Base-by-base conservation (phyloP, 2,888 invertebrate species). In the Diachrysia chrysitis region DNA sequence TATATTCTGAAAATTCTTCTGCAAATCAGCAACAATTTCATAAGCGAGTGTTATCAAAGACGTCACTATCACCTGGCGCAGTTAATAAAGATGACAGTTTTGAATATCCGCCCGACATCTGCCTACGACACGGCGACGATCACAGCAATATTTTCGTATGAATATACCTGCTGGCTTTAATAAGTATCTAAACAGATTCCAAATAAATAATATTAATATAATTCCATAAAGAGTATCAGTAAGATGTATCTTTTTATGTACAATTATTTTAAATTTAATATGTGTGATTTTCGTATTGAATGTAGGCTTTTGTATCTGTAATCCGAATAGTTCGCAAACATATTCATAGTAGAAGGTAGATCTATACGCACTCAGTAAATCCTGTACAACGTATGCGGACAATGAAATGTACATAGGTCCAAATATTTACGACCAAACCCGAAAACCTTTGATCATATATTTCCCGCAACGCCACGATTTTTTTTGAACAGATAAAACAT, bases 71-170 rank as follows among this genome's bases (percentile, higher is more conserved):
- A 87, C 86, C 85, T 86, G 86, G 71, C 65, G 69, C 73, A 61
- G 76, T 81, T 87, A 87, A 85, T 84, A 85, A 82, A 81, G 71
- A 61, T 78, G 80, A 83, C 85, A 85, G 82, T 81, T 85, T 83
- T 82, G 87, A 83, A 87, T 86, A 86, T 84, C 82, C 85, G 83
- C 56, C 63, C 72, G 62, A 64, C 86, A 83, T 80, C 85, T 86
- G 84, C 73, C 67, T 71, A 68, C 69, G 86, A 85, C 85, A 70
- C 68, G 66, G n/a, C 46, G 71, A 62, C 63, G 71, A 69, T 57
- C 62, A 46, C 46, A 55, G 51, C 70, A 66, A 71, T 77, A 76
- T 74, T 82, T 82, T 83, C 70, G 70, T 69, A 69, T 21, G 21
- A 63, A 70, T 63, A 68, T 63, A 51, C 19, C 19, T 51, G n/a